Base-by-base conservation (phyloP, 2,113 vertebrate species). In the Hydrochoerus hydrochaeris region DNA sequence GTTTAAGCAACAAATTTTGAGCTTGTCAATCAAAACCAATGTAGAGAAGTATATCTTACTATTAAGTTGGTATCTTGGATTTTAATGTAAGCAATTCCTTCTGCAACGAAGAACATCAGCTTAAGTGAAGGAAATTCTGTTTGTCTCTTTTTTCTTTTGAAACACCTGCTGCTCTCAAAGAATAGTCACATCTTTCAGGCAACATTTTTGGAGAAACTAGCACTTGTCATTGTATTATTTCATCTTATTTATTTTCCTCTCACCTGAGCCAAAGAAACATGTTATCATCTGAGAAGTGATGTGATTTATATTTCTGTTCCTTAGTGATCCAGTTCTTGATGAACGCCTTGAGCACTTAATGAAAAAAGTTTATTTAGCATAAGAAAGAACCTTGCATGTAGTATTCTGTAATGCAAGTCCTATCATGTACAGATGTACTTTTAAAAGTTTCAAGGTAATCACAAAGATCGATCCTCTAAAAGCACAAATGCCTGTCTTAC, bases 161-260 rank as follows among this genome's bases (percentile, higher is more conserved):
- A 77, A 38, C 65, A 41, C 22, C 3, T 0, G 0, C 3, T 32
- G 14, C 35, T 30, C 5, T 1, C 24, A 67, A 90, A 49, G n/a
- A 1, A 52, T 1, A 86, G 22, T 9, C 38, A 49, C n/a, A 0
- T 54, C 2, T 93, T 67, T 89, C 65, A 80, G 77, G 14, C 1
- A 20, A 35, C 1, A 41, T 26, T 94, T 92, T 92, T 20, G 24
- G 13, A 10, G 17, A 3, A 52, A 26, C 2, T 71, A 41, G 30
- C 24, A 88, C 24, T 58, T 58, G 35, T 22, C 4, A 17, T 60
- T 94, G 1, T 44, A 32, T n/a, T n/a, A 19, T 30, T 91, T 92
- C 4, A 63, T 35, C 35, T 87, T 81, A 44, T 65, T 81, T 88
- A 82, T 77, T 83, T 92, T 96, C 26, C 78, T 88, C 65, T 94